Conservation (phyloP, 2,113 vertebrate genomes). For the Miniopterus natalensis region DNA sequence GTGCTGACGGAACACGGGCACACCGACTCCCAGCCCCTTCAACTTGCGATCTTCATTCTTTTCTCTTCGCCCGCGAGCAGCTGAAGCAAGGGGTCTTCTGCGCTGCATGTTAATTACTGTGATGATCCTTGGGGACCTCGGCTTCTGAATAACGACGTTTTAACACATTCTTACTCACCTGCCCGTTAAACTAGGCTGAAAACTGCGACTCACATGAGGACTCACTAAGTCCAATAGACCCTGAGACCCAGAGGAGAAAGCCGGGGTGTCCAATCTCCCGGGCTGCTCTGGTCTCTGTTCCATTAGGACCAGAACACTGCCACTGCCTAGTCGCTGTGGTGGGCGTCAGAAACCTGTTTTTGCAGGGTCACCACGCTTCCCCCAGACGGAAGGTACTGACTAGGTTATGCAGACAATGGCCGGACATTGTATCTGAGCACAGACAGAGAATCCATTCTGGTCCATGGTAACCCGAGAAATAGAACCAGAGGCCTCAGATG, state of each 20-base stretch:
- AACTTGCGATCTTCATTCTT: not conserved
- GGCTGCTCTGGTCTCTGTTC: not conserved
- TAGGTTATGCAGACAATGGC: not conserved
- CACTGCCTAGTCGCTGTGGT: not conserved
- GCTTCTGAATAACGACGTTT: slow-evolving; percentile 40
- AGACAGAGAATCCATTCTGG: not conserved
- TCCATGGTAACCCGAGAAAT: not conserved
- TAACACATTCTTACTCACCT: slow-evolving; percentile 30
- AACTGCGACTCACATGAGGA: not conserved
- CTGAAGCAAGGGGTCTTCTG: slow-evolving; percentile 23
- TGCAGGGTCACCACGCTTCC: not conserved
- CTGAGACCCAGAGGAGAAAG: not conserved
- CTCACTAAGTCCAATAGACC: not conserved
- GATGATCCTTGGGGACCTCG: not conserved
- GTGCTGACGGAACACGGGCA: not conserved
- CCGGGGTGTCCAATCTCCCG: not conserved
- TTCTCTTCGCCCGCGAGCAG: not conserved
- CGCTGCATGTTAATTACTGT: not conserved
- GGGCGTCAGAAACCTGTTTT: not conserved
- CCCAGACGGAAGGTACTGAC: not conserved
- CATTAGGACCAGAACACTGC: not conserved
- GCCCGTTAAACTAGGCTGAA: not conserved
- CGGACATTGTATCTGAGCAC: not conserved
- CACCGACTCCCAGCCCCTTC: not conserved
- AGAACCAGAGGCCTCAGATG: not conserved